A percentile compares a stretch with the other conserved stretches of the same genome.
Evolutionary conservation across 1,140 invertebrate species (phyloP).

Genomic region (Brevipalpus yothersi): DNA sequence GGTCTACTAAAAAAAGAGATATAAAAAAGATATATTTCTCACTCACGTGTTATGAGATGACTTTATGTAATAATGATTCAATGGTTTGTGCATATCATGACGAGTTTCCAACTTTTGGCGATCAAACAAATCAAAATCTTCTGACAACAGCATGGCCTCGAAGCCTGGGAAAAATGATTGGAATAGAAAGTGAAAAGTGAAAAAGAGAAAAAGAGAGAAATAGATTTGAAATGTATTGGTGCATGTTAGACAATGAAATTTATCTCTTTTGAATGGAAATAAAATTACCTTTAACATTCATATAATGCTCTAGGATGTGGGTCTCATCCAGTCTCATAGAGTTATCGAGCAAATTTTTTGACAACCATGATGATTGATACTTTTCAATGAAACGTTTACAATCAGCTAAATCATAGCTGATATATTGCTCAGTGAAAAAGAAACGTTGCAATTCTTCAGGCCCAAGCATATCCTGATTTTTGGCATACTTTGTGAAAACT

Average conservation of each 20-base stretch:
- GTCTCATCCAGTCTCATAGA: neutral
- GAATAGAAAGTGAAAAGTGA: neutral
- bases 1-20: neutral
- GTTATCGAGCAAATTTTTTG: neutral
- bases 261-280: neutral
- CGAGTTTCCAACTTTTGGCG: conserved; percentile 20
- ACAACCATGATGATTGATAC: neutral
- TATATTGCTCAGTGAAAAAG: neutral
- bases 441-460: neutral
- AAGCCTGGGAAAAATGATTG: conserved; percentile 17
- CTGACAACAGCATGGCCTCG: conserved; percentile 20
- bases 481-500: neutral
- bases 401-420: neutral
- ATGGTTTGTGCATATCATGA: conserved; percentile 34
- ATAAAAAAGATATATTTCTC: neutral
- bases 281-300: neutral
- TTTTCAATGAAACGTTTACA: neutral
- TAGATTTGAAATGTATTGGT: neutral
- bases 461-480: neutral
- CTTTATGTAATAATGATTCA: conserved; percentile 35
- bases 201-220: neutral
- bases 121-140: conserved; percentile 21
- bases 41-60: conserved; percentile 37
- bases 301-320: neutral
- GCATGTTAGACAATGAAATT: no score